Base-by-base conservation (phyloP, 2,888 invertebrate genomes). In the Macaria liturata region DNA sequence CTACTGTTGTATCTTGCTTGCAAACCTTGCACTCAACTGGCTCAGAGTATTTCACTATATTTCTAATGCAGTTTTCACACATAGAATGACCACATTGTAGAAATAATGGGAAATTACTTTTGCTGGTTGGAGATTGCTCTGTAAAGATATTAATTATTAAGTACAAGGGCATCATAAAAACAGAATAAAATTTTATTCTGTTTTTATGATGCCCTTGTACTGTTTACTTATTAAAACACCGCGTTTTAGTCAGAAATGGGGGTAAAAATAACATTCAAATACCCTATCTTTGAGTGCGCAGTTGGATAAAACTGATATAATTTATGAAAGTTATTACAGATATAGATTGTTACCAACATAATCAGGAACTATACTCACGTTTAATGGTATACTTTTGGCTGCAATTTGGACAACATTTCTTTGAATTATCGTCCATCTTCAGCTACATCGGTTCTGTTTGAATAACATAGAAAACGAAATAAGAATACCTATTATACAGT, bases 31-130 rank as follows among this genome's bases (percentile, higher is more conserved):
- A 94, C 48, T 83, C 80, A 44, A 93, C 81, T 0, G 88, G 88
- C 63, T 91, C 91, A 31, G 68, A 62, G 67, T 84, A 86, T 65
- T 78, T 83, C 0, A 82, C 61, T 32, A 84, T 76, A 59, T 80
- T 84, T 42, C 74, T 81, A 9, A 94, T 75, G 74, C 96, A 96
- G 49, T 85, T 91, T 66, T 94, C 94, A 69, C 96, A 96, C 69
- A 94, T 88, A 3, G 94, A 89, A 77, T 96, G 96, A 0, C 94
- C 94, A 73, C 96, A 96, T 61, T 88, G 71, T 58, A 96, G 77
- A 43, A 95, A 81, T 32, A 95, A 81, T 0, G 96, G 96, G 42
- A 89, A 67, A 59, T 87, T 88, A 4, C 68, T 67, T 67, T 80
- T 80, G 39, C 67, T 43, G 34, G 75, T 68, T 1, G 75, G 67